These are phyloP conservation scores for Sebastes kiyomatsui DNA, from an alignment of 2,797 vertebrate genomes.

Conservation along the genomic window DNA sequence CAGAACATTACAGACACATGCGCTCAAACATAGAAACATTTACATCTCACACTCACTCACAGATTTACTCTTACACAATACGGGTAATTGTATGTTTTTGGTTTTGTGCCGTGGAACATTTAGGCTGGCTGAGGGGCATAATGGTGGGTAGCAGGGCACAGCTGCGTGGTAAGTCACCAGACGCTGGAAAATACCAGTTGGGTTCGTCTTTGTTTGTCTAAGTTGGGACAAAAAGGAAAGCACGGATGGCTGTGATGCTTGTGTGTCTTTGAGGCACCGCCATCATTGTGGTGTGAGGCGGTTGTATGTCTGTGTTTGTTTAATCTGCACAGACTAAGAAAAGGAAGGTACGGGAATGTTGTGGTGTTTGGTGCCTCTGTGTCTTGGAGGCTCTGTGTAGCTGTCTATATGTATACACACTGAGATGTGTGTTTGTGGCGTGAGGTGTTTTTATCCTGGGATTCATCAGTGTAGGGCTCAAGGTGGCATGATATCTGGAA, in stretches of 20 bases:
- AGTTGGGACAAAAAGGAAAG: constrained; percentile 51
- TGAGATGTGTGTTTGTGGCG: constrained; percentile 26
- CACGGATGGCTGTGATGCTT: constrained; percentile 39
- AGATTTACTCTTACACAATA: constrained; percentile 30
- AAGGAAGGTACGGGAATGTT: constrained; percentile 40
- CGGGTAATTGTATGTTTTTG: constrained; percentile 60
- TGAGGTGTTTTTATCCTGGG: constrained; percentile 17
- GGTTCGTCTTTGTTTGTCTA: constrained; percentile 54
- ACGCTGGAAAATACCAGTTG: constrained; percentile 56
- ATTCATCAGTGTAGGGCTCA: not conserved
- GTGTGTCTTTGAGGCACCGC: constrained; percentile 52
- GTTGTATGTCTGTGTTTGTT: constrained; percentile 68
- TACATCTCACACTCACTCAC: not conserved
- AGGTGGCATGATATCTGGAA: constrained; percentile 4
- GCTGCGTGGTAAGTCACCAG: constrained; percentile 48
- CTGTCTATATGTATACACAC: constrained; percentile 26
- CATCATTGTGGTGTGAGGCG: constrained; percentile 47
- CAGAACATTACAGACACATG: not conserved
- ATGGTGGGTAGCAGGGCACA: constrained; percentile 48
- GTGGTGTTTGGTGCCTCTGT: constrained; percentile 53
- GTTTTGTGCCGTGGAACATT: constrained; percentile 47
- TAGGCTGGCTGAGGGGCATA: constrained; percentile 48
- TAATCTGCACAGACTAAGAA: constrained; percentile 48
- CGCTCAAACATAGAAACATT: not conserved
- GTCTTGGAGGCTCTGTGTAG: constrained; percentile 49